These are phyloP conservation scores for Cathartes aura DNA, from an alignment of 2,113 vertebrate genomes.

Conservation along the genomic window DNA sequence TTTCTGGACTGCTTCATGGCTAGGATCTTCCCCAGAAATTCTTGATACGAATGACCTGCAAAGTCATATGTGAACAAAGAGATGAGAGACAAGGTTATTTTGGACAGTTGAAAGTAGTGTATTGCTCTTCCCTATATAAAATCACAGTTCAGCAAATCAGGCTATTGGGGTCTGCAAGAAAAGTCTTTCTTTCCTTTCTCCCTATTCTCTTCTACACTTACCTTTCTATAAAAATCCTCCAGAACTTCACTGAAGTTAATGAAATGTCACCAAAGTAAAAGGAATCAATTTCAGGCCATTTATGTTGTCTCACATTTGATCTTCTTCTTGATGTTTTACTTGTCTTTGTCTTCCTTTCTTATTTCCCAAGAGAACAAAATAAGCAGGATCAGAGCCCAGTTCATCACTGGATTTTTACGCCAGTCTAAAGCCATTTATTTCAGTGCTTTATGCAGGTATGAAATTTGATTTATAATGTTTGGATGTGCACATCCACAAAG, in stretches of 20 bases:
- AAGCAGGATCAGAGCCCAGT: neutral
- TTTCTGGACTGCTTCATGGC: neutral
- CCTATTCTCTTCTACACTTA: neutral
- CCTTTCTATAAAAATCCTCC: neutral
- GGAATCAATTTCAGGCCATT: conserved; percentile 54
- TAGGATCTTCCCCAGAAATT: neutral
- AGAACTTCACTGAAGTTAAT: conserved; percentile 51
- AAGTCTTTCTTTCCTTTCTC: neutral
- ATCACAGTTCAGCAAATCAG: conserved; percentile 7
- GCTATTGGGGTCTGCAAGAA: neutral
- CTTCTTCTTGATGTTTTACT: conserved; percentile 37
- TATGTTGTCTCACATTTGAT: conserved; percentile 58
- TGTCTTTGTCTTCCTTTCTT: conserved; percentile 31
- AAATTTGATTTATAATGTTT: neutral
- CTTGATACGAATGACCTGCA: neutral
- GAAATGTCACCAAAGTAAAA: conserved; percentile 59
- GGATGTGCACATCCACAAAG: neutral
- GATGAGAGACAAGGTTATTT: neutral
- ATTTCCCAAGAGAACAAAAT: conserved; percentile 34
- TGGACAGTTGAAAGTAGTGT: neutral
- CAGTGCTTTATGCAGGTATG: neutral
- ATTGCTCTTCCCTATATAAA: neutral
- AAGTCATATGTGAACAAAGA: neutral
- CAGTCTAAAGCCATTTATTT: neutral
- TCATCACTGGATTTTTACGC: neutral